A percentile compares a stretch with the other conserved stretches of the same genome.
phyloP scores from a whole-genome alignment of 2,888 invertebrate genomes.

The Troglohyphantes excavatus region DNA sequence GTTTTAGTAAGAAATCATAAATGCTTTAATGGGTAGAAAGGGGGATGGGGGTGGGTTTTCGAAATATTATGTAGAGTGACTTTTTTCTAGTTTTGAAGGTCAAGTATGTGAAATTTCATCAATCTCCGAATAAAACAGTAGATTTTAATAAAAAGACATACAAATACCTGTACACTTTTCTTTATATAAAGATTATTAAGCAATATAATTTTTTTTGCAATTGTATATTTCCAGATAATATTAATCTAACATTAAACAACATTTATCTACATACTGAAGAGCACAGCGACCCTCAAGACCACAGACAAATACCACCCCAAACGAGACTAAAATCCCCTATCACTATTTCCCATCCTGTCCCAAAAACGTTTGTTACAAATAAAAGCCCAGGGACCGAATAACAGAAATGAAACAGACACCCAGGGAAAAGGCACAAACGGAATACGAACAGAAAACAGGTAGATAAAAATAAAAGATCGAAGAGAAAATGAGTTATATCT shows the following conservation, averaged over 20 bases:
- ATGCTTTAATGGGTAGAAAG: too few species aligned
- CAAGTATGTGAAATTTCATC: too few species aligned
- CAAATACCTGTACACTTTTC: too few species aligned
- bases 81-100: too few species aligned
- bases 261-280: not conserved
- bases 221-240: too few species aligned
- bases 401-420: constrained; percentile 19
- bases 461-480: not conserved
- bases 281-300: not conserved
- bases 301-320: not conserved
- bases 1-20: too few species aligned
- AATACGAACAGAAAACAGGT: not conserved
- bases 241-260: not conserved
- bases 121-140: too few species aligned
- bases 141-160: too few species aligned
- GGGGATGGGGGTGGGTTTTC: too few species aligned
- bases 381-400: constrained; percentile 17
- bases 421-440: constrained; percentile 35
- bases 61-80: too few species aligned
- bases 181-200: too few species aligned
- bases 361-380: constrained; percentile 26
- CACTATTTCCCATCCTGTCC: not conserved
- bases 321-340: not conserved
- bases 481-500: constrained; percentile 59
- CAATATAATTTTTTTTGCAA: too few species aligned